Conservation (phyloP, 2,113 vertebrate genomes). For the Thermophis baileyi region DNA sequence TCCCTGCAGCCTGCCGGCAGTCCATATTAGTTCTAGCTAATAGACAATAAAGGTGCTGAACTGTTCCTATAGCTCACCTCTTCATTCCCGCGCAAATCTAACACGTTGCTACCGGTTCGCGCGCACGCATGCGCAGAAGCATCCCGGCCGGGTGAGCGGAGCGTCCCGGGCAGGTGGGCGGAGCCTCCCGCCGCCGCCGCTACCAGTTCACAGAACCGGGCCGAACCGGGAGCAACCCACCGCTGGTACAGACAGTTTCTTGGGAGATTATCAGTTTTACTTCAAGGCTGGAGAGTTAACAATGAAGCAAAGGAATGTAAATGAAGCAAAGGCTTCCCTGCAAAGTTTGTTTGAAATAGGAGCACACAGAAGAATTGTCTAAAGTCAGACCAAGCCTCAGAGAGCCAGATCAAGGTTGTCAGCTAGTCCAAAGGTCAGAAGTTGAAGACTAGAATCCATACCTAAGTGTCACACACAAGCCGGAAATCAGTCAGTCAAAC, state of each 20-base stretch:
- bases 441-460: background rate
- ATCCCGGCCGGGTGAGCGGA: too few species aligned
- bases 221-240: too few species aligned
- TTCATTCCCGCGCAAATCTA: too few species aligned
- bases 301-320: background rate
- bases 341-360: background rate
- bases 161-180: too few species aligned
- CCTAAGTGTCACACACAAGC: background rate
- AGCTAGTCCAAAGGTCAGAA: background rate
- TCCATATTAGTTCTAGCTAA: too few species aligned
- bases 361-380: background rate
- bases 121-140: too few species aligned
- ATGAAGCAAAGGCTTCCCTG: background rate
- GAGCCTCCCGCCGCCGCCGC: too few species aligned
- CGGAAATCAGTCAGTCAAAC: background rate
- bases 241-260: background rate
- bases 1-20: too few species aligned
- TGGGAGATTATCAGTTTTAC: background rate
- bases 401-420: background rate
- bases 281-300: background rate
- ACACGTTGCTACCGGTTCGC: too few species aligned
- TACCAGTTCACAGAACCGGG: too few species aligned
- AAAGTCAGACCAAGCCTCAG: background rate
- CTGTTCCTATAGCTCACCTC: too few species aligned
- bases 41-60: too few species aligned